Evolutionary conservation across 2,888 invertebrate genomes (phyloP).

Genomic region (Tillus elongatus): DNA sequence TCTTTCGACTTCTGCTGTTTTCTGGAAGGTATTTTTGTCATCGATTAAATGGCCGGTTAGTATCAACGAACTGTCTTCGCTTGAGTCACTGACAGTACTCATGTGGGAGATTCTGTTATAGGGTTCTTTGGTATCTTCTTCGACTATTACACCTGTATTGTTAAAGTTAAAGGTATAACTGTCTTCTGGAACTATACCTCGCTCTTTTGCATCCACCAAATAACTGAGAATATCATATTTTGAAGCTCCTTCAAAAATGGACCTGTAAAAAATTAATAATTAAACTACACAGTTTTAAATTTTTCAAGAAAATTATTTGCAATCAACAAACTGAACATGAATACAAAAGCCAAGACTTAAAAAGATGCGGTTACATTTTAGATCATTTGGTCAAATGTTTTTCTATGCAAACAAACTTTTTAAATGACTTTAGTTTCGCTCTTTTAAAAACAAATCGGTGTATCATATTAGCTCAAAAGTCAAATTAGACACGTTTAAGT

Average conservation of each 20-base stretch:
- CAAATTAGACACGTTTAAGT: no score
- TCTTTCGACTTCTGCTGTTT: conserved; percentile 72
- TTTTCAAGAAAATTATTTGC: conserved; percentile 2
- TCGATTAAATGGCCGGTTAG: conserved; percentile 51
- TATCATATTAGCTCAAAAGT: no score
- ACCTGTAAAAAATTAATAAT: conserved; percentile 33
- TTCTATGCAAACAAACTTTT: no score
- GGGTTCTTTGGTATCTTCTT: conserved; percentile 49
- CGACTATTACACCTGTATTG: conserved; percentile 42
- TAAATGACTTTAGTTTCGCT: no score
- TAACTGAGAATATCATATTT: conserved; percentile 86
- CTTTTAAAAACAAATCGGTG: no score
- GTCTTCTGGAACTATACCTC: conserved; percentile 62
- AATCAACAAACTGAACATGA: background rate
- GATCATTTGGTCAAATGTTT: no score
- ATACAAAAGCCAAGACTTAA: background rate
- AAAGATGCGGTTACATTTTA: no score
- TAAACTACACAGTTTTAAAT: background rate
- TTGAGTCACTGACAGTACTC: conserved; percentile 76
- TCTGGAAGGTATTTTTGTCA: conserved; percentile 48
- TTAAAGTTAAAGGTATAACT: conserved; percentile 56
- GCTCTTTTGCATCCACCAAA: conserved; percentile 76
- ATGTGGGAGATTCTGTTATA: conserved; percentile 67
- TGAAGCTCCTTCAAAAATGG: conserved; percentile 72
- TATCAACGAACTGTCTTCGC: conserved; percentile 69